phyloP scores from a whole-genome alignment of 1,140 invertebrate genomes.

The Argopecten irradians region DNA sequence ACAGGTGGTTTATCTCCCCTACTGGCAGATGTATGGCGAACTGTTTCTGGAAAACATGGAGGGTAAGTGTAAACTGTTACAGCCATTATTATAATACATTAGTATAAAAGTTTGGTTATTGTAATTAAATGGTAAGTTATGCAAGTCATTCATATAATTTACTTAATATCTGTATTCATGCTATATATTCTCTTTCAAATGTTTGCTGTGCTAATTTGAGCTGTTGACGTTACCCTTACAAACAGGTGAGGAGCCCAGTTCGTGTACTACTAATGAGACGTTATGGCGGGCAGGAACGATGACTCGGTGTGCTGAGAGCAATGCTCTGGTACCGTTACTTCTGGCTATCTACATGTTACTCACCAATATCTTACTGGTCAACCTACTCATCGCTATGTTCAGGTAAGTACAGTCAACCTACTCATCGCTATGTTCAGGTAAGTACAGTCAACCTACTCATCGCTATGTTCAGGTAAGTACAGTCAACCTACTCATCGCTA shows the following conservation, averaged over 20 bases:
- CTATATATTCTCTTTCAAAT: too few species aligned
- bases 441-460: too few species aligned
- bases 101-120: too few species aligned
- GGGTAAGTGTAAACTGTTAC: conserved; percentile 52
- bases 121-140: too few species aligned
- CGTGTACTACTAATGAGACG: conserved; percentile 63
- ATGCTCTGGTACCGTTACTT: conserved; percentile 64
- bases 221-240: background rate
- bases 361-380: conserved; percentile 74
- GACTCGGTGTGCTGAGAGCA: conserved; percentile 62
- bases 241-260: conserved; percentile 40
- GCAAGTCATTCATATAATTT: too few species aligned
- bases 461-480: too few species aligned
- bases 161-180: too few species aligned
- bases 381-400: conserved; percentile 76
- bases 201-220: too few species aligned
- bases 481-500: too few species aligned
- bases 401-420: conserved; percentile 68
- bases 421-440: too few species aligned
- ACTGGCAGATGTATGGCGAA: conserved; percentile 76
- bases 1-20: conserved; percentile 72
- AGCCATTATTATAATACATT: background rate
- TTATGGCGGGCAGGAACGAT: conserved; percentile 55
- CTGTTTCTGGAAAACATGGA: conserved; percentile 73
- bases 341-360: conserved; percentile 71